These are phyloP conservation scores for Parambassis ranga DNA, from an alignment of 2,797 vertebrate genomes.

Conservation along the genomic window DNA sequence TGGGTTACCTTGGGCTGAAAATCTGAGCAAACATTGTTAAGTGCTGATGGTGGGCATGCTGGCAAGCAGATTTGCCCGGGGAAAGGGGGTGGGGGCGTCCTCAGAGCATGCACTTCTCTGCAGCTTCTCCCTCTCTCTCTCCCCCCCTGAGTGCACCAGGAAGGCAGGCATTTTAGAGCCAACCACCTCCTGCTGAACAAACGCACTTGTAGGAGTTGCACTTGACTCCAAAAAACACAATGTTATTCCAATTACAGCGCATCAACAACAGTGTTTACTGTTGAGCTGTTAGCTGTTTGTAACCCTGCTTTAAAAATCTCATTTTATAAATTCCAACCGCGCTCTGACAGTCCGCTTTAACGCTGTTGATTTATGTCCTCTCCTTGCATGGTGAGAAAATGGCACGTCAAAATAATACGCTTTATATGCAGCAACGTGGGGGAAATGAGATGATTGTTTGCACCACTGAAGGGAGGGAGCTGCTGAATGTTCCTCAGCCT, in stretches of 20 bases:
- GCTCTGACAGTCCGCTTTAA: constrained; percentile 2
- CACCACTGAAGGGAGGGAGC: constrained; percentile 1
- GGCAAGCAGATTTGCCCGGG: constrained; percentile 10
- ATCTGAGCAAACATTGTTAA: constrained; percentile 54
- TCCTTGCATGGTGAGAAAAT: constrained; percentile 1
- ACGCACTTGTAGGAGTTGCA: constrained; percentile 7
- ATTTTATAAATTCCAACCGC: constrained; percentile 1
- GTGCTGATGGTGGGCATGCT: constrained; percentile 33
- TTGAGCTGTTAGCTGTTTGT: constrained; percentile 7
- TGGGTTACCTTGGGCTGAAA: constrained; percentile 49
- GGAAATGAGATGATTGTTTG: constrained; percentile 37
- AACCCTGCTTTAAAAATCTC: constrained; percentile 8
- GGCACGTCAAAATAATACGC: constrained; percentile 5
- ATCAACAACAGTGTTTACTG: constrained; percentile 1
- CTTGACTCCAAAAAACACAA: constrained; percentile 13
- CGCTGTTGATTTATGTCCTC: constrained; percentile 19
- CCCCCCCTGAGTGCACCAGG: neutral
- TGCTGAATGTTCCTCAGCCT: constrained; percentile 16
- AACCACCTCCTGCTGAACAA: constrained; percentile 4
- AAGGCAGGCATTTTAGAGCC: constrained; percentile 1
- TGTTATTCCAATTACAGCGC: constrained; percentile 19
- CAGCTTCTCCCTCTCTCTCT: neutral
- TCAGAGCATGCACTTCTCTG: constrained; percentile 29
- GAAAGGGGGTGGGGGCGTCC: constrained; percentile 20
- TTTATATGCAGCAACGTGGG: neutral